Percentiles rank a stretch among this genome's conserved stretches.
phyloP scores from a whole-genome alignment of 2,113 vertebrate genomes.

The Toxotes jaculatrix region DNA sequence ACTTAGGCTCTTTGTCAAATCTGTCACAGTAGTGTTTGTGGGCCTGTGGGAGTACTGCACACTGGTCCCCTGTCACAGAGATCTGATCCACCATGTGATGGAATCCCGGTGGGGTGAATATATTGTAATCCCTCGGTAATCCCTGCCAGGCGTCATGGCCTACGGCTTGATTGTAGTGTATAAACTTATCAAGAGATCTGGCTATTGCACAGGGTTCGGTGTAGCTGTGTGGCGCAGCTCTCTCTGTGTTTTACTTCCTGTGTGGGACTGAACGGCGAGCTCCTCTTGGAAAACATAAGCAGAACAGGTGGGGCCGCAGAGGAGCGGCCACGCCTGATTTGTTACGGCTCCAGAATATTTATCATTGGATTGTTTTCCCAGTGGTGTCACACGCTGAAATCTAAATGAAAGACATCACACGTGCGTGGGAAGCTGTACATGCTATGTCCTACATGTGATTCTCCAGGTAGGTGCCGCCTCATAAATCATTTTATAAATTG shows the following conservation, averaged over 20 bases:
- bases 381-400: conserved; percentile 36
- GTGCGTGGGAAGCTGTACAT: not conserved
- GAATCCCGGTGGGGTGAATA: conserved; percentile 75
- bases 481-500: conserved; percentile 52
- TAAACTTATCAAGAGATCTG: conserved; percentile 74
- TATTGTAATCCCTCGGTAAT: conserved; percentile 80
- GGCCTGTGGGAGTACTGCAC: conserved; percentile 50
- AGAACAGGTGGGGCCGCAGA: not conserved
- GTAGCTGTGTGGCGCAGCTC: not conserved
- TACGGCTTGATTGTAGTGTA: conserved; percentile 74
- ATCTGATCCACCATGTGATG: conserved; percentile 76
- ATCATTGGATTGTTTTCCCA: conserved; percentile 26
- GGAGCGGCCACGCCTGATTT: not conserved
- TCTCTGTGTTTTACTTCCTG: conserved; percentile 39
- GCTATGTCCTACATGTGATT: conserved; percentile 33
- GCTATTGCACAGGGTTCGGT: conserved; percentile 20
- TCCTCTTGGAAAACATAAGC: not conserved
- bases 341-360: not conserved
- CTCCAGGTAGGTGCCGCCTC: conserved; percentile 11
- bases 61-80: conserved; percentile 68
- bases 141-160: conserved; percentile 74
- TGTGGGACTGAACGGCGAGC: conserved; percentile 5
- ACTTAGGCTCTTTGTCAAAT: conserved; percentile 69
- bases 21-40: conserved; percentile 60
- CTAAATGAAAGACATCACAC: conserved; percentile 11